phyloP scores from a whole-genome alignment of 2,888 invertebrate species.

The Melanophora roralis region DNA sequence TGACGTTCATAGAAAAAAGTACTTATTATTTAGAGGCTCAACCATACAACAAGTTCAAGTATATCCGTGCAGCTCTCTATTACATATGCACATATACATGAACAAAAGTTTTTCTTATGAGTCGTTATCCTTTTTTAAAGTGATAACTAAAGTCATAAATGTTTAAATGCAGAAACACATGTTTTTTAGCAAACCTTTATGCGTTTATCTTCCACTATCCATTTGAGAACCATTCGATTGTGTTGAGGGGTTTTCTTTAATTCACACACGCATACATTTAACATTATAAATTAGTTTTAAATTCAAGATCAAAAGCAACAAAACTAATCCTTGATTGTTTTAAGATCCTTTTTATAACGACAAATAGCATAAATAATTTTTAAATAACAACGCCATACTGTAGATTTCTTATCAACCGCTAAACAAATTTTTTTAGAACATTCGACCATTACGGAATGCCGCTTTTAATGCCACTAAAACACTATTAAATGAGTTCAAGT shows the following conservation, averaged over 20 bases:
- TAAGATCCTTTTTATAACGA: conserved; percentile 32
- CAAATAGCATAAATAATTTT: conserved; percentile 41
- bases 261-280: conserved; percentile 49
- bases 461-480: conserved; percentile 39
- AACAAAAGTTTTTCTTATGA: too few species aligned
- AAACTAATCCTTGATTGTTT: conserved; percentile 8
- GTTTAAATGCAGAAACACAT: too few species aligned
- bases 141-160: too few species aligned
- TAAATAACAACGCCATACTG: conserved; percentile 49
- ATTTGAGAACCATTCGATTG: conserved; percentile 49
- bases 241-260: conserved; percentile 37
- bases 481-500: conserved; percentile 14
- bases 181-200: conserved; percentile 35
- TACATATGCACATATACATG: too few species aligned
- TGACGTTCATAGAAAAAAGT: too few species aligned
- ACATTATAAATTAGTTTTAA: conserved; percentile 12
- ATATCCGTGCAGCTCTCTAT: too few species aligned
- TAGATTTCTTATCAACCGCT: conserved; percentile 36
- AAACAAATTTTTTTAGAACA: conserved; percentile 37
- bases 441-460: conserved; percentile 51
- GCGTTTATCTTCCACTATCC: conserved; percentile 39
- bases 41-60: too few species aligned
- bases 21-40: too few species aligned
- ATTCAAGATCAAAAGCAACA: neutral
- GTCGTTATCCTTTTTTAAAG: too few species aligned